Evolutionary conservation across 2,888 invertebrate species (phyloP), one percentile per base, ranked within the genome.

Genomic region (Tuta absoluta): DNA sequence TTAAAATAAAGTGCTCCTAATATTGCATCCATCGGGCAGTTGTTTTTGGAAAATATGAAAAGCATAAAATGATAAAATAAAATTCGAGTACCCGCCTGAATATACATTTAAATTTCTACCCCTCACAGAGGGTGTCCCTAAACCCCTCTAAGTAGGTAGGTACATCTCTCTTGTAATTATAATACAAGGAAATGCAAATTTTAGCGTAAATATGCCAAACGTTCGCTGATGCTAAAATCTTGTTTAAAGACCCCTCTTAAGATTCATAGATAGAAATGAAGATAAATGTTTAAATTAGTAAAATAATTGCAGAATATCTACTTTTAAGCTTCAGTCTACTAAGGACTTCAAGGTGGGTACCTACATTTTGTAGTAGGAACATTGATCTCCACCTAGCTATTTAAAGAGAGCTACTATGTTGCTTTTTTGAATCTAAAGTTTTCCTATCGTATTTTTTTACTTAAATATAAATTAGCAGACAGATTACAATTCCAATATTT

Each of bases 151-250:
- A 69, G 67, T 33, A 33, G 74, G 73, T 76, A 69, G 74, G 73
- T 76, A 69, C 69, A 73, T 75, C 68, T 75, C 72, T 73, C 75
- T 73, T 74, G 71, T 77, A 75, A 82, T 80, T 80, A 75, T 79
- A 72, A 78, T 77, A 75, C 71, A 75, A 75, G 73, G 67, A 76
- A 81, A 82, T 79, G 77, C 73, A 78, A 84, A 80, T 79, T 77
- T 74, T 62, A 11, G 33, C 48, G 49, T 61, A 61, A 61, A 61
- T 61, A 61, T 61, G 61, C 49, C 48, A 49, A 61, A 61, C 14
- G 61, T 33, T 61, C 49, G 23, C 61, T 61, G 61, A 61, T 61
- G 61, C 61, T 61, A 33, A 61, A 49, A 61, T 33, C 61, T 61
- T 48, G 61, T 49, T 24, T 48, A 28, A 60, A 60, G 45, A 11